Conservation (phyloP, 92 coral and sea anemone genomes). For the Parazoanthus atlanticus region DNA sequence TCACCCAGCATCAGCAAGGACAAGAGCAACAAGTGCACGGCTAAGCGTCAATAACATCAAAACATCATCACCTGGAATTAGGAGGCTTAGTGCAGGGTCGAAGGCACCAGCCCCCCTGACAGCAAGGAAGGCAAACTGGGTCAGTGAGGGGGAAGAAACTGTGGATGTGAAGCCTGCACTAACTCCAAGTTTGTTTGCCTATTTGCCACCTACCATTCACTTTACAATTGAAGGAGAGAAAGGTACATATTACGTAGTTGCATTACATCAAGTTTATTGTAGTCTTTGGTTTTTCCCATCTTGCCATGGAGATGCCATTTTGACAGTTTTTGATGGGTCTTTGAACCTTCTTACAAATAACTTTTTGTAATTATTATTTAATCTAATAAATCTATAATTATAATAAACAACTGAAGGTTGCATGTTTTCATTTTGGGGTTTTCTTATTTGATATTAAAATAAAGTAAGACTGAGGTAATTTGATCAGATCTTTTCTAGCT, state of each 20-base stretch:
- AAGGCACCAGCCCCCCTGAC: slow-evolving; percentile 32
- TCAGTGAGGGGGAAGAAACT: slow-evolving; percentile 53
- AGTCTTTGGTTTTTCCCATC: too few species aligned
- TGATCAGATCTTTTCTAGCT: too few species aligned
- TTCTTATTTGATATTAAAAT: too few species aligned
- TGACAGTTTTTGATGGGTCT: too few species aligned
- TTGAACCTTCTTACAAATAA: too few species aligned
- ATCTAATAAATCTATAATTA: too few species aligned
- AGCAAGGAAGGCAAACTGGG: slow-evolving; percentile 70
- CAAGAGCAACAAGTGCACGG: slow-evolving; percentile 76
- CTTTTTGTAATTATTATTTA: too few species aligned
- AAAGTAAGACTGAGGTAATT: too few species aligned
- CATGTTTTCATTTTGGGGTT: too few species aligned
- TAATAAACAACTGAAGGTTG: too few species aligned
- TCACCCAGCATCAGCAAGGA: slow-evolving; percentile 63
- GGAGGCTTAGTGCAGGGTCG: slow-evolving; percentile 52
- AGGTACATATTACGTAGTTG: slow-evolving; percentile 54
- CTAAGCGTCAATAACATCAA: slow-evolving; percentile 5
- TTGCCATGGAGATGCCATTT: too few species aligned
- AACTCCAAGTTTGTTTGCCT: slow-evolving; percentile 80
- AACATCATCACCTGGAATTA: background rate
- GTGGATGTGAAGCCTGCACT: slow-evolving; percentile 67
- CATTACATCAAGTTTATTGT: background rate
- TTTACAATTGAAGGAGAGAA: slow-evolving; percentile 90
- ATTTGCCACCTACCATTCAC: slow-evolving; percentile 78